A percentile compares a stretch with the other conserved stretches of the same genome.
These are phyloP conservation scores for Thysanoteuthis rhombus DNA, from an alignment of 2,888 invertebrate species.

Conservation along the genomic window DNA sequence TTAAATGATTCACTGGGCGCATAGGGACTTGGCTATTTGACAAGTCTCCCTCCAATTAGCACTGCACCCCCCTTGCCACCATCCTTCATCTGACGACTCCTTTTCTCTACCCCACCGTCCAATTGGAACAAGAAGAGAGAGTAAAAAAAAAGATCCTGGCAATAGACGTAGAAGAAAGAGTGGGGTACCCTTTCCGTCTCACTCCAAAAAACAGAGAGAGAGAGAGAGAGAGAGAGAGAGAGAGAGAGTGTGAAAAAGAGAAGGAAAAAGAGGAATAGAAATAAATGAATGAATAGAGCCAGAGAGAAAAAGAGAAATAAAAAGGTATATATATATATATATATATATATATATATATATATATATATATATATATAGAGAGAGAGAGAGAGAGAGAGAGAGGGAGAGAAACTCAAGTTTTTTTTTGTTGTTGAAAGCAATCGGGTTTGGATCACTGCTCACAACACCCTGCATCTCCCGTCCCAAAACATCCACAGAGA, in stretches of 20 bases:
- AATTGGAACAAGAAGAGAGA: background rate
- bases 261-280: too few species aligned
- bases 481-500: background rate
- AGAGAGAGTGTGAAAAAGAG: too few species aligned
- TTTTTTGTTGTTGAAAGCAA: background rate
- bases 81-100: background rate
- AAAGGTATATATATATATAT: too few species aligned
- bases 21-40: background rate
- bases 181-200: too few species aligned
- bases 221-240: too few species aligned
- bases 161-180: too few species aligned
- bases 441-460: background rate
- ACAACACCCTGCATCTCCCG: background rate
- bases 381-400: background rate
- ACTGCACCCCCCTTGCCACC: background rate
- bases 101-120: background rate
- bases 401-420: background rate
- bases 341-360: too few species aligned
- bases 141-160: too few species aligned
- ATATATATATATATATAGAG: too few species aligned
- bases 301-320: background rate
- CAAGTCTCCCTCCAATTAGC: constrained; percentile 12
- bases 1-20: background rate
- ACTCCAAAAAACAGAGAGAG: too few species aligned
- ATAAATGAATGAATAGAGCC: background rate